These are phyloP conservation scores for Callimorpha dominula DNA, from an alignment of 2,888 invertebrate genomes.

Conservation along the genomic window DNA sequence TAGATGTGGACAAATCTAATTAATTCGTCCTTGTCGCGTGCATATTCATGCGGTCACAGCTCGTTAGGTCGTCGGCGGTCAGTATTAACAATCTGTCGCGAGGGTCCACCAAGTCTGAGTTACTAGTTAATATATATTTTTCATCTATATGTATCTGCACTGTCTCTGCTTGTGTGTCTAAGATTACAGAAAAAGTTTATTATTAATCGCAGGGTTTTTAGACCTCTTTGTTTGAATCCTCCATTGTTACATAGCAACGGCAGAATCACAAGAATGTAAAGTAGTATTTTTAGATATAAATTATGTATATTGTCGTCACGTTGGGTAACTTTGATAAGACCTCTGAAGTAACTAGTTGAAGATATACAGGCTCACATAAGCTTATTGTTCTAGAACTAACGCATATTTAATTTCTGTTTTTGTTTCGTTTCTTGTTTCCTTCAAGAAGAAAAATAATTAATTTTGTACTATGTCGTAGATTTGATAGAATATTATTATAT, in stretches of 20 bases:
- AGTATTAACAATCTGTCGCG: conserved; percentile 74
- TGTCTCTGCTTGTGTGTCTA: background rate
- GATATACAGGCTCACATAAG: background rate
- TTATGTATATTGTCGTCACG: background rate
- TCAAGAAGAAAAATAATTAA: background rate
- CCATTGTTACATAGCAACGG: background rate
- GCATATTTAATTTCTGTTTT: background rate
- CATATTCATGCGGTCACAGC: conserved; percentile 83
- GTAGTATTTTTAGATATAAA: too few relatives aligned
- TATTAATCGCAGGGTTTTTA: background rate
- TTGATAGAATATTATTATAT: background rate
- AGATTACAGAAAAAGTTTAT: background rate
- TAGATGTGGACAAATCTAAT: conserved; percentile 72
- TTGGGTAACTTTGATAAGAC: background rate
- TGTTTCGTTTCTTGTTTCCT: background rate
- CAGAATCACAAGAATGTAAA: background rate
- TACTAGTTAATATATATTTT: conserved; percentile 2
- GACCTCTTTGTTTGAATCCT: background rate
- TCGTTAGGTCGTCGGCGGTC: conserved; percentile 82
- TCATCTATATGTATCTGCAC: background rate
- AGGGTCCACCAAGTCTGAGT: conserved; percentile 44
- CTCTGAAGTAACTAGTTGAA: background rate
- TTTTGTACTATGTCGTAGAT: background rate
- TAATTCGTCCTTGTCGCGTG: conserved; percentile 74
- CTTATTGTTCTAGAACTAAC: background rate